Evolutionary conservation across 2,888 invertebrate species (phyloP).

Genomic region (Julus scandinavius): DNA sequence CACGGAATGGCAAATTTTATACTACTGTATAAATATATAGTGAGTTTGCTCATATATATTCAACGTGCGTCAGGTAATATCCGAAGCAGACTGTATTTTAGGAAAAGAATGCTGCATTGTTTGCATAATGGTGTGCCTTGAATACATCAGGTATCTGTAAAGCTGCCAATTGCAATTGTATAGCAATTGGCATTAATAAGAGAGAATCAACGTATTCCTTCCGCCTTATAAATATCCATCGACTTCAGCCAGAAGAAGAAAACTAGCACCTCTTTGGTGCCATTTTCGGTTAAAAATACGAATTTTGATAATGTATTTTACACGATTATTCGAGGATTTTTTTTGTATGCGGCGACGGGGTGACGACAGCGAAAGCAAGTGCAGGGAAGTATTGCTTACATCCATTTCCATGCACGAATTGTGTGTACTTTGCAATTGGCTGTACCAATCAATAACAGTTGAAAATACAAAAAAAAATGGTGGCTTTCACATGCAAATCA

Average conservation of each 20-base stretch:
- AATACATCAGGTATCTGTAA: background rate
- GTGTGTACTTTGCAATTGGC: conserved; percentile 37
- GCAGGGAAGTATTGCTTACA: conserved; percentile 28
- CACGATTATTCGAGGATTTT: background rate
- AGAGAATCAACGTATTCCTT: background rate
- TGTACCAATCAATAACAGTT: conserved; percentile 27
- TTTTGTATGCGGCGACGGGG: background rate
- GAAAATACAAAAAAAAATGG: background rate
- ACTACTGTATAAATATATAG: background rate
- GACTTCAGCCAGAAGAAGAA: background rate
- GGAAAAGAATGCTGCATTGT: background rate
- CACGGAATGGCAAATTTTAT: background rate
- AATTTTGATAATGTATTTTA: background rate
- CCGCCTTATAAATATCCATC: background rate
- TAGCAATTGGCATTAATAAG: background rate
- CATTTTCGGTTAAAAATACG: background rate
- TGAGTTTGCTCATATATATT: background rate
- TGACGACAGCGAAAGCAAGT: background rate
- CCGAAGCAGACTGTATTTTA: background rate
- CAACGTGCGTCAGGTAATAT: background rate
- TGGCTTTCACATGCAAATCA: conserved; percentile 29
- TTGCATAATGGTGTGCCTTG: background rate
- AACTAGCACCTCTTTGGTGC: background rate
- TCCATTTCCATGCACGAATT: conserved; percentile 20
- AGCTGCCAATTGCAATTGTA: background rate